A percentile compares a stretch with the other conserved stretches of the same genome.
Conservation (phyloP, 2,113 vertebrate genomes). For the Cebus imitator region DNA sequence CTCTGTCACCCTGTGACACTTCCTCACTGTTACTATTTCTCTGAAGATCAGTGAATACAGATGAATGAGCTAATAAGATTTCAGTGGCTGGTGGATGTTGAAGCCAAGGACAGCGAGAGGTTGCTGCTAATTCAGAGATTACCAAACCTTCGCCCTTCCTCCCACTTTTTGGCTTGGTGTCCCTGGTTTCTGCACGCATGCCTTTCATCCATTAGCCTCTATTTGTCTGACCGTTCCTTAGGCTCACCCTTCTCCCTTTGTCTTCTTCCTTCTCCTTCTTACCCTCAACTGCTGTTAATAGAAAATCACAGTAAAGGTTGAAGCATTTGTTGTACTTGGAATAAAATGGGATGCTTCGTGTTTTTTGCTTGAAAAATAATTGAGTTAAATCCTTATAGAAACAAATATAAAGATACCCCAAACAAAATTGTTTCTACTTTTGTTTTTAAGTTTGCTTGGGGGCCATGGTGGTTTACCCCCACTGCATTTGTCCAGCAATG, state of each 20-base stretch:
- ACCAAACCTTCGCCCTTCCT: background rate
- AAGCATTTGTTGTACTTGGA: background rate
- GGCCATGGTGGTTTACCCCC: background rate
- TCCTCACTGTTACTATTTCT: background rate
- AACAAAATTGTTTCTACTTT: background rate
- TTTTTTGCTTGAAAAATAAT: background rate
- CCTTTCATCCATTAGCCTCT: background rate
- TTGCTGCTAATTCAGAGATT: background rate
- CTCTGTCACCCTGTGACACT: rapidly evolving
- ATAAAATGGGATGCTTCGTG: background rate
- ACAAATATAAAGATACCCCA: background rate
- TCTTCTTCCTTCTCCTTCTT: background rate
- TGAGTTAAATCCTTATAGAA: background rate
- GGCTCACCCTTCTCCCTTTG: background rate
- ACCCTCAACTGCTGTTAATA: background rate
- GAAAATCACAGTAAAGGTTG: background rate
- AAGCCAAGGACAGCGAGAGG: background rate
- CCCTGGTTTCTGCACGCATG: background rate
- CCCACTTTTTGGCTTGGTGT: background rate
- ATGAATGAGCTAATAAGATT: background rate
- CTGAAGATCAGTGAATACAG: background rate
- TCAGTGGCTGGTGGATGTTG: background rate
- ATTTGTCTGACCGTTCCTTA: background rate
- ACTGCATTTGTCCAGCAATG: background rate
- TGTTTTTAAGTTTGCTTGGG: background rate